These are phyloP conservation scores for Embiotoca jacksoni DNA, from an alignment of 2,113 vertebrate species.

Conservation along the genomic window DNA sequence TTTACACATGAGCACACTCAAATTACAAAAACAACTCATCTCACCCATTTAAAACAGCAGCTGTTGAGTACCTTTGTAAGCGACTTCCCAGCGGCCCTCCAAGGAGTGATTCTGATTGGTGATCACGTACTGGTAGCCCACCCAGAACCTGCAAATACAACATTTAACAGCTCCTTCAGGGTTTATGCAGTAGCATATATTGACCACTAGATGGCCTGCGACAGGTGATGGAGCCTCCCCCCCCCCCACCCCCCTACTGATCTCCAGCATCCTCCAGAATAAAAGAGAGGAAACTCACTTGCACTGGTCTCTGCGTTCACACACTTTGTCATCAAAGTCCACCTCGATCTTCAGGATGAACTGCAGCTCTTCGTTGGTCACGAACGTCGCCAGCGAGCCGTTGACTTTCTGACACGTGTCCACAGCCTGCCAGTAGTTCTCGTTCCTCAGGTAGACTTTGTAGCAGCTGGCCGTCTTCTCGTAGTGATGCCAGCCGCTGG, in stretches of 20 bases:
- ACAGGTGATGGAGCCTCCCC: background rate
- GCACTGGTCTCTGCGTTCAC: slow-evolving; percentile 90
- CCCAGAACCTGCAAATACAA: slow-evolving; percentile 90
- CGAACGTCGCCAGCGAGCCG: slow-evolving; percentile 94
- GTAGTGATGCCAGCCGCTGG: slow-evolving; percentile 97
- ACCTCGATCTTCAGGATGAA: slow-evolving; percentile 96
- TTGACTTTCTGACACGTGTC: slow-evolving; percentile 96
- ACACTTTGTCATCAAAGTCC: slow-evolving; percentile 92
- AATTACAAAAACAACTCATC: background rate
- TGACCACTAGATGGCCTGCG: slow-evolving; percentile 63
- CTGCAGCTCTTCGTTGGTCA: slow-evolving; percentile 94
- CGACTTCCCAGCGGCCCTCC: slow-evolving; percentile 96
- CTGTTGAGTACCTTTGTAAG: slow-evolving; percentile 90
- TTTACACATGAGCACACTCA: background rate
- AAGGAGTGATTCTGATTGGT: slow-evolving; percentile 92
- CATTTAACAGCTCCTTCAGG: background rate
- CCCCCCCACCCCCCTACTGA: too few relatives aligned
- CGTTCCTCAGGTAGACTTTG: slow-evolving; percentile 92
- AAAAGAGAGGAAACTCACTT: slow-evolving; percentile 85
- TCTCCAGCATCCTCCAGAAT: too few relatives aligned
- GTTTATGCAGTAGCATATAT: background rate
- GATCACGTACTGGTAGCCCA: slow-evolving; percentile 97
- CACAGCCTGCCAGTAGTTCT: slow-evolving; percentile 98
- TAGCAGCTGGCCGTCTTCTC: slow-evolving; percentile 99
- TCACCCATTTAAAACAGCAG: background rate